These are phyloP conservation scores for Scaptomyza cyrtandrae DNA, from an alignment of 2,888 invertebrate species.

Conservation along the genomic window DNA sequence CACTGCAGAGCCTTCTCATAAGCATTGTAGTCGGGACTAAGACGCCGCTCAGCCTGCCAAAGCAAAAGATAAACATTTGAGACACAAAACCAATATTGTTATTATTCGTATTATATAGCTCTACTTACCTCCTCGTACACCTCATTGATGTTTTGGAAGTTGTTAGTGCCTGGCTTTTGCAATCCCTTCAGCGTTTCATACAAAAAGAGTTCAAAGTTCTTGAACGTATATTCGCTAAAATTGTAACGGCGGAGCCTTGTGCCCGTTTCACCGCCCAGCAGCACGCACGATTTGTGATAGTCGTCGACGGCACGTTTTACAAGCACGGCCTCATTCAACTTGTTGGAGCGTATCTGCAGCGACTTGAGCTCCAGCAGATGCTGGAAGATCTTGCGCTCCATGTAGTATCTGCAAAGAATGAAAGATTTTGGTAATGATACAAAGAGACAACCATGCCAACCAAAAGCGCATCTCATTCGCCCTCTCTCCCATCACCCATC, in stretches of 20 bases:
- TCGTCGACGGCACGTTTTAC: constrained; percentile 95
- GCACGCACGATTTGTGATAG: constrained; percentile 91
- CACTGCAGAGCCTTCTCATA: constrained; percentile 91
- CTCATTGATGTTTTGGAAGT: constrained; percentile 88
- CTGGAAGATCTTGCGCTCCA: constrained; percentile 96
- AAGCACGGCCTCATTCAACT: constrained; percentile 93
- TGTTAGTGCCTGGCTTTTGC: constrained; percentile 89
- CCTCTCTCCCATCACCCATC: not conserved
- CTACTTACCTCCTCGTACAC: constrained; percentile 87
- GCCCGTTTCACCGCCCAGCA: constrained; percentile 86
- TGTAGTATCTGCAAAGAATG: constrained; percentile 89
- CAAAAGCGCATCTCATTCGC: constrained; percentile 32
- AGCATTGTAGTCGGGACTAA: constrained; percentile 85
- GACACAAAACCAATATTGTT: not conserved
- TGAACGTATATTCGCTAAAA: constrained; percentile 89
- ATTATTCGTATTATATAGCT: not conserved
- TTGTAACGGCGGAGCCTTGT: constrained; percentile 87
- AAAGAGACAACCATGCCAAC: constrained; percentile 15
- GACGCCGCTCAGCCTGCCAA: constrained; percentile 83
- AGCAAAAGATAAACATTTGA: not conserved
- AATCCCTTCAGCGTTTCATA: constrained; percentile 93
- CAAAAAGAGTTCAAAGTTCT: constrained; percentile 93
- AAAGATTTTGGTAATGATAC: not conserved
- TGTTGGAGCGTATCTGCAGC: constrained; percentile 95
- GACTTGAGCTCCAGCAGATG: constrained; percentile 96